Evolutionary conservation across 2,888 invertebrate species (phyloP).

Genomic region (Ariolimax columbianus): DNA sequence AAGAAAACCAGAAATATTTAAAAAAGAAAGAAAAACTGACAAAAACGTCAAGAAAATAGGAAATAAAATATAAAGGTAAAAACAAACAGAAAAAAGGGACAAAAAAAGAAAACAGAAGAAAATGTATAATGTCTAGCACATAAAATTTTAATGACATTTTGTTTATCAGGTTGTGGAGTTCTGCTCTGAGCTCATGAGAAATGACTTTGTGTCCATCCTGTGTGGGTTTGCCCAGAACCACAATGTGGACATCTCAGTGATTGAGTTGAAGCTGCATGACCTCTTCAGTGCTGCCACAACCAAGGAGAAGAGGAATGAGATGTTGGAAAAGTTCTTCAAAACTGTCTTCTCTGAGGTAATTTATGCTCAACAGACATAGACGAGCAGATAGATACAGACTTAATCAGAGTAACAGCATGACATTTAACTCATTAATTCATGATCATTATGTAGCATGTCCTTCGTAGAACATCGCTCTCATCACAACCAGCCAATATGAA

Average conservation of each 20-base stretch:
- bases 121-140: background rate
- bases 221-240: conserved; percentile 53
- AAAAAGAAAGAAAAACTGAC: too few relatives aligned
- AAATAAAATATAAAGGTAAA: too few relatives aligned
- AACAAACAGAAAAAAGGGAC: too few relatives aligned
- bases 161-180: conserved; percentile 69
- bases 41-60: too few relatives aligned
- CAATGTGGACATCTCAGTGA: conserved; percentile 55
- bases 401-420: too few relatives aligned
- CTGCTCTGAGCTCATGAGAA: conserved; percentile 61
- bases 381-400: background rate
- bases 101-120: too few relatives aligned
- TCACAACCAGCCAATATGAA: too few relatives aligned
- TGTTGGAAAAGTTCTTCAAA: conserved; percentile 75
- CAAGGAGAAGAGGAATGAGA: conserved; percentile 71
- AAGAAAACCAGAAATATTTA: too few relatives aligned
- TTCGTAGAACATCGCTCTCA: too few relatives aligned
- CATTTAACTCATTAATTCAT: too few relatives aligned
- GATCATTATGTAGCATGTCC: too few relatives aligned
- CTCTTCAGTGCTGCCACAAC: conserved; percentile 70
- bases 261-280: conserved; percentile 61
- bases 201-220: conserved; percentile 61
- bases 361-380: background rate
- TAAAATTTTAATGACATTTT: background rate
- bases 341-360: conserved; percentile 71